phyloP scores from a whole-genome alignment of 2,888 invertebrate genomes.

The Argyresthia goedartella region DNA sequence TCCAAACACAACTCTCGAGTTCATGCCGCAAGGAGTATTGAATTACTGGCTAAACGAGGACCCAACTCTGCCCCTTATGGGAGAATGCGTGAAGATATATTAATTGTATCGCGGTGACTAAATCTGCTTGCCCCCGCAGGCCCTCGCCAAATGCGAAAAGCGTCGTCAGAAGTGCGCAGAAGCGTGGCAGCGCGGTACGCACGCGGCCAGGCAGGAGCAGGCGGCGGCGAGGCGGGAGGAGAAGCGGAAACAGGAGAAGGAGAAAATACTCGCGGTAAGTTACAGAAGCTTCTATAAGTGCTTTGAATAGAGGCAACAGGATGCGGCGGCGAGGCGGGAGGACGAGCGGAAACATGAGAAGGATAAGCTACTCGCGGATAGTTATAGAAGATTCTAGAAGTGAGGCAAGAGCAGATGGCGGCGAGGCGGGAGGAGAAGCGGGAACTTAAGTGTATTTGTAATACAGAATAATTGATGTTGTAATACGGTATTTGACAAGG shows the following conservation, averaged over 20 bases:
- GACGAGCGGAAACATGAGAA: conserved; percentile 95
- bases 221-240: conserved; percentile 95
- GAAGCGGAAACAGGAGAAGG: conserved; percentile 93
- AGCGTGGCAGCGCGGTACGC: conserved; percentile 93
- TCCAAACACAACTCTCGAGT: too few relatives aligned
- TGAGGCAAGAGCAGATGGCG: not conserved
- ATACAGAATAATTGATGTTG: too few relatives aligned
- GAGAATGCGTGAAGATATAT: too few relatives aligned
- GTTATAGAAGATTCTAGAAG: conserved; percentile 5
- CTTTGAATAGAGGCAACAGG: conserved; percentile 64
- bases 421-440: too few relatives aligned
- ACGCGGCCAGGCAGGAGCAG: conserved; percentile 96
- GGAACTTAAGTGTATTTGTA: too few relatives aligned
- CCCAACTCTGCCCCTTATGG: too few relatives aligned
- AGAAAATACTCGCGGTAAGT: conserved; percentile 83
- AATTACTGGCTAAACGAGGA: too few relatives aligned
- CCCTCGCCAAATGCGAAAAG: conserved; percentile 92
- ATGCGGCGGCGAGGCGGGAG: conserved; percentile 95
- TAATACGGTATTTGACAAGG: too few relatives aligned
- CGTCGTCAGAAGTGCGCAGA: conserved; percentile 95
- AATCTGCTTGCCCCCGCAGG: conserved; percentile 59
- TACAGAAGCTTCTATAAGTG: not conserved
- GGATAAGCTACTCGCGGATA: conserved; percentile 86
- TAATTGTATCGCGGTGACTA: too few relatives aligned
- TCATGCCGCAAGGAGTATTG: too few relatives aligned